phyloP scores from a whole-genome alignment of 30 jellyfish, hydroid and myxozoan species.

The Aurelia aurita complex sp. Pacific region DNA sequence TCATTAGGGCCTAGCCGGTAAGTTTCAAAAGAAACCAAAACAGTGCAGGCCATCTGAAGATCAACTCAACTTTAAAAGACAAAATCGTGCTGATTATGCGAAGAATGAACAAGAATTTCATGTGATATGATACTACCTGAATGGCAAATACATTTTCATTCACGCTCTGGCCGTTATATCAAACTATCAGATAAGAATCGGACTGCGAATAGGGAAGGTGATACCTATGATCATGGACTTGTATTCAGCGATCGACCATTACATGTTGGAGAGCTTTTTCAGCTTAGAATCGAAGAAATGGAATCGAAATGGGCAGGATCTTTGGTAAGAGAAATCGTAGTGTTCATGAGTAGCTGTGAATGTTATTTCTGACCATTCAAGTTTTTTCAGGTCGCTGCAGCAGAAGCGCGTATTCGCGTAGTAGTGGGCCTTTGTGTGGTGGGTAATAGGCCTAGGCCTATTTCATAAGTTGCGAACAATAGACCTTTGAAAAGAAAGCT shows the following conservation, averaged over 20 bases:
- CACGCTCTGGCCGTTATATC: slow-evolving; percentile 53
- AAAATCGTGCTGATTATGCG: too few species aligned
- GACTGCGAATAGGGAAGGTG: slow-evolving; percentile 74
- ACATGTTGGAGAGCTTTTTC: slow-evolving; percentile 65
- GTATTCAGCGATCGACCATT: slow-evolving; percentile 78
- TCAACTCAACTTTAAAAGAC: too few species aligned
- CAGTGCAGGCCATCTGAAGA: too few species aligned
- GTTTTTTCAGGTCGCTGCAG: too few species aligned
- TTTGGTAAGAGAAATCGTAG: slow-evolving; percentile 35
- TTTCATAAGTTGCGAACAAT: too few species aligned
- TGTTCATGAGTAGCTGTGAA: neutral
- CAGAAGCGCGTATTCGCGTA: too few species aligned
- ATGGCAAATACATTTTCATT: slow-evolving; percentile 67
- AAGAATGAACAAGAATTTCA: too few species aligned
- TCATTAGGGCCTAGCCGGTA: too few species aligned
- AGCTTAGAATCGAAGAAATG: slow-evolving; percentile 70
- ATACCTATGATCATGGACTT: slow-evolving; percentile 80
- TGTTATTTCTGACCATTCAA: neutral
- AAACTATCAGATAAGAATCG: slow-evolving; percentile 29
- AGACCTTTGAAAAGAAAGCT: too few species aligned
- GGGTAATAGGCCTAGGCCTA: too few species aligned
- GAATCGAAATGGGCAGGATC: slow-evolving; percentile 93
- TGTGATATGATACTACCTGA: neutral
- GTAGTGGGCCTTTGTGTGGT: too few species aligned
- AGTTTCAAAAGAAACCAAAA: too few species aligned